phyloP scores from a whole-genome alignment of 2,797 vertebrate genomes.

The Spinus pinus region DNA sequence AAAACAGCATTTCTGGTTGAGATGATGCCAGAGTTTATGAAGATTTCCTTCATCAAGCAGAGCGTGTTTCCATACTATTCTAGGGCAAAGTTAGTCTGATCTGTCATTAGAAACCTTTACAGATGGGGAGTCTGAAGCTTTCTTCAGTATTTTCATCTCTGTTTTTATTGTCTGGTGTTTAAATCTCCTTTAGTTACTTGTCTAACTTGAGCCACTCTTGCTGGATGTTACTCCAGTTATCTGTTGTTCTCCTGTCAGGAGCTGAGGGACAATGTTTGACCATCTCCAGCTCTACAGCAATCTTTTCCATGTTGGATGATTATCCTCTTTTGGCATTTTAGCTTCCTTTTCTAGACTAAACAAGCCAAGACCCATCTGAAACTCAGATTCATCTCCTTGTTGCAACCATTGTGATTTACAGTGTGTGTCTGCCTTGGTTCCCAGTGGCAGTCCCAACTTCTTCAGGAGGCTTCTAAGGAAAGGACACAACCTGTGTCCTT shows the following conservation, averaged over 20 bases:
- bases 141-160: not conserved
- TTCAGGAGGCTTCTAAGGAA: not conserved
- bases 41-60: not conserved
- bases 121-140: not conserved
- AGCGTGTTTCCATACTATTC: not conserved
- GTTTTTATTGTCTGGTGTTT: not conserved
- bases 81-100: not conserved
- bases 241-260: not conserved
- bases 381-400: not conserved
- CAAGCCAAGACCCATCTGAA: not conserved
- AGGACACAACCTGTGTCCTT: not conserved
- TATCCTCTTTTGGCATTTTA: not conserved
- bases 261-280: not conserved
- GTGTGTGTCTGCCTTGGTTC: not conserved
- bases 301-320: fast-evolving
- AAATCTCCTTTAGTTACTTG: not conserved
- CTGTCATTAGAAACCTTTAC: not conserved
- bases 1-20: not conserved
- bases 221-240: not conserved
- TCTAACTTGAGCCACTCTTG: not conserved
- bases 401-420: not conserved
- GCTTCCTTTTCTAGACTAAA: not conserved
- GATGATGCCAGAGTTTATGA: not conserved
- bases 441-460: not conserved
- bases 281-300: not conserved